phyloP scores from a whole-genome alignment of 2,888 invertebrate species.

The Sepioteuthis lessoniana region DNA sequence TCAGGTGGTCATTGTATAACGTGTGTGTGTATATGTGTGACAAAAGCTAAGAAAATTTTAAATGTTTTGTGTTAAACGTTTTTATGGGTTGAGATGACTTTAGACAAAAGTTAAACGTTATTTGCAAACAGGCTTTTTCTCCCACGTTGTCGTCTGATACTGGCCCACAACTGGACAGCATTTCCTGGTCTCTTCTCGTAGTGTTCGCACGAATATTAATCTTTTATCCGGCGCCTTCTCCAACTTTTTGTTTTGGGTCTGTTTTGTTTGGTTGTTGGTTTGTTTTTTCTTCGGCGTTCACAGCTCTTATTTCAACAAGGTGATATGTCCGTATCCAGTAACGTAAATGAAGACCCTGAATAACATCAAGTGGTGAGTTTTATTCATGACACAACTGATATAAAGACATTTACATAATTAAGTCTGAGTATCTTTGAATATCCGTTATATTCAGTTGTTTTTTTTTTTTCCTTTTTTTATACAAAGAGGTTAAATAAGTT shows the following conservation, averaged over 20 bases:
- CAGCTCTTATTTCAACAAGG: not conserved
- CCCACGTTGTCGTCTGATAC: not conserved
- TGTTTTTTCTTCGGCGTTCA: no score
- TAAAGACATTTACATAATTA: no score
- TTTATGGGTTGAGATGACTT: not conserved
- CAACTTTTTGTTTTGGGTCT: not conserved
- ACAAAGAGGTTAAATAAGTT: no score
- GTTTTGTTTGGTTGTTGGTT: no score
- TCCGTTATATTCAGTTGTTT: no score
- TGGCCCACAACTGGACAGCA: not conserved
- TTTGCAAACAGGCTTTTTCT: not conserved
- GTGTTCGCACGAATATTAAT: not conserved
- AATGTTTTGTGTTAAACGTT: not conserved
- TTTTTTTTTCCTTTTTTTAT: no score
- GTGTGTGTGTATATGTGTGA: not conserved
- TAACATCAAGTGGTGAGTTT: not conserved
- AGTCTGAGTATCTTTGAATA: no score
- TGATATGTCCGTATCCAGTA: not conserved
- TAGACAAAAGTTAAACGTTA: not conserved
- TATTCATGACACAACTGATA: not conserved
- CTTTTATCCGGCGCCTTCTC: no score
- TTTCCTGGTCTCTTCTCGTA: not conserved
- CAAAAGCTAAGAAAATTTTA: not conserved
- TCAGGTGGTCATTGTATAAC: no score
- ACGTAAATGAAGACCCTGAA: not conserved